Percentiles rank a stretch among this genome's conserved stretches.
phyloP scores from a whole-genome alignment of 2,113 vertebrate genomes.

The Euleptes europaea region DNA sequence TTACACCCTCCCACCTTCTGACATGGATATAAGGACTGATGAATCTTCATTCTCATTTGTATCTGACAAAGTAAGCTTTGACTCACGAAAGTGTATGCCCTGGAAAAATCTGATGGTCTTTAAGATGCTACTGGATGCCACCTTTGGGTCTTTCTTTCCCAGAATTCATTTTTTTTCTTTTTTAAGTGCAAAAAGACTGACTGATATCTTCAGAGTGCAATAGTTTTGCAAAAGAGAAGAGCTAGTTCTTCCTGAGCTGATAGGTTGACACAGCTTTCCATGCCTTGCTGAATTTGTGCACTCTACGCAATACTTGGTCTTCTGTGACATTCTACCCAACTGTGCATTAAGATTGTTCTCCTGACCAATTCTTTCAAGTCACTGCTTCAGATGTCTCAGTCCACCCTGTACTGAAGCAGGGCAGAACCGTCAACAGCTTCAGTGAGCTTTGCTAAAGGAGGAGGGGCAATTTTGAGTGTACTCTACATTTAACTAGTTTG shows the following conservation, averaged over 20 bases:
- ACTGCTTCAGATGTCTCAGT: not conserved
- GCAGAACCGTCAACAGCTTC: not conserved
- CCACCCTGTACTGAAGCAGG: not conserved
- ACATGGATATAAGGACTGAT: too few species aligned
- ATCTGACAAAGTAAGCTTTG: too few species aligned
- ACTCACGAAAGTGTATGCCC: too few species aligned
- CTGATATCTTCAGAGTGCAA: not conserved
- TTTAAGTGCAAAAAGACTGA: conserved; percentile 32
- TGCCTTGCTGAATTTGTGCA: not conserved
- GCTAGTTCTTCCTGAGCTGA: not conserved
- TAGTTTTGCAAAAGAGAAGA: not conserved
- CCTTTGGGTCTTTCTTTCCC: not conserved
- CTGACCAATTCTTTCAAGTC: rapidly evolving
- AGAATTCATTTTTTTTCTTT: conserved; percentile 28
- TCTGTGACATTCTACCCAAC: rapidly evolving
- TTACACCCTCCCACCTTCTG: too few species aligned
- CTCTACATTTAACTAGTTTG: not conserved
- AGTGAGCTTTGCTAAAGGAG: not conserved
- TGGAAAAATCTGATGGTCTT: too few species aligned
- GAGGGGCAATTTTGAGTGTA: not conserved
- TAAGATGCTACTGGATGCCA: not conserved
- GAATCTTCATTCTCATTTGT: too few species aligned
- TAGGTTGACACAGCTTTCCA: not conserved
- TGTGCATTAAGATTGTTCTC: conserved; percentile 7
- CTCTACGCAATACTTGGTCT: not conserved